Conservation (phyloP, 2,113 vertebrate species). For the Campylomormyrus numenius region DNA sequence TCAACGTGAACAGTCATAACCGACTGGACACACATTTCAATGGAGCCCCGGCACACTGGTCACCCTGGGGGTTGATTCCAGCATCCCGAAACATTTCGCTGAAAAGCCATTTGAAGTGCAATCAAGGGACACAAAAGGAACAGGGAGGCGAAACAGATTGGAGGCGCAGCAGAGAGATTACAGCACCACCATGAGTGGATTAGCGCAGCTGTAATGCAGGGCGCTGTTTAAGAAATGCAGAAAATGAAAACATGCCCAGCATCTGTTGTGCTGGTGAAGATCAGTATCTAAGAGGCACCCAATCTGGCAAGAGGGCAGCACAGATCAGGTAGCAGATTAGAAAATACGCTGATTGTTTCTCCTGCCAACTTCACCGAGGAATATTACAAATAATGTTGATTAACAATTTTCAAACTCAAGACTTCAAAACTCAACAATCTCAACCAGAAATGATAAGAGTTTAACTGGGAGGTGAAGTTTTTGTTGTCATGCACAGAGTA, state of each 20-base stretch:
- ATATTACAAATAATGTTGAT: background rate
- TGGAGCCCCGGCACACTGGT: conserved; percentile 37
- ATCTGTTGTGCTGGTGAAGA: conserved; percentile 45
- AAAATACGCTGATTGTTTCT: background rate
- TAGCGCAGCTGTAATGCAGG: conserved; percentile 44
- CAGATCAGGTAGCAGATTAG: background rate
- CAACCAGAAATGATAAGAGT: background rate
- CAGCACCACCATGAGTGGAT: conserved; percentile 45
- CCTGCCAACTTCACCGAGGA: background rate
- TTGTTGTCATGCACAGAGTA: background rate
- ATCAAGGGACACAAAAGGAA: conserved; percentile 60
- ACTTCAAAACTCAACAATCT: background rate
- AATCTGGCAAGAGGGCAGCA: background rate
- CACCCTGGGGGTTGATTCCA: conserved; percentile 46
- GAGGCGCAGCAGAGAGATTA: conserved; percentile 43
- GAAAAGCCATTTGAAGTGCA: conserved; percentile 61
- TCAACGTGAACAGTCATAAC: conserved; percentile 43
- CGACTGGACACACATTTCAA: conserved; percentile 49
- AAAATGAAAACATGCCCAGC: conserved; percentile 36
- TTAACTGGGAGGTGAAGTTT: background rate
- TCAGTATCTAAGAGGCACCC: conserved; percentile 32
- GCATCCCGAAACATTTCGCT: conserved; percentile 47
- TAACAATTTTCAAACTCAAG: background rate
- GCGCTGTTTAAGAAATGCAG: conserved; percentile 34
- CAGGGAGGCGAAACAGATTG: conserved; percentile 51